Evolutionary conservation across 2,797 vertebrate species (phyloP), one percentile per base, ranked within the genome.

Genomic region (Pseudomugil gertrudae): DNA sequence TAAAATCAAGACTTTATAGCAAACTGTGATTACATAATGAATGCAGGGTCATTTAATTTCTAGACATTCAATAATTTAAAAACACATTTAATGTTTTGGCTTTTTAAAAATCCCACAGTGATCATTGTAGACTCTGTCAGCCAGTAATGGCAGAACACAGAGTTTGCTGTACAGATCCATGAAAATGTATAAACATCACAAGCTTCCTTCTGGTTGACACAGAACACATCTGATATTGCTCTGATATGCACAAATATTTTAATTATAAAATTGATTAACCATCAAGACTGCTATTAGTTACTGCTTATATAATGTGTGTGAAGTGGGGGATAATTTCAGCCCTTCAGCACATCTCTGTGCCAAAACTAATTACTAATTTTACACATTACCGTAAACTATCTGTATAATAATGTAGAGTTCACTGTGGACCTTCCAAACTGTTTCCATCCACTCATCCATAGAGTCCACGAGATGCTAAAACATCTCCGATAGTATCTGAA

Each of bases 111-210:
- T 21, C 40, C n/a, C 5, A 21, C 29, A 5, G 29, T 45, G 50
- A 36, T 19, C 47, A 35, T 62, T 8, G 57, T 65, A 11, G 50
- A 32, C 74, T 45, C 63, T 29, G 23, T 14, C 47, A 66, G 33
- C 17, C 5, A 52, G 26, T 48, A 67, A 27, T 76, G 51, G 61
- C 27, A 5, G 58, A 59, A 58, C 19, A 45, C 19, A 65, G 36
- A 65, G n/a, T n/a, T 51, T 15, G 24, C 24, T 26, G 48, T 14
- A 27, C 24, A 51, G 9, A 51, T 21, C 10, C 21, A 3, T 9
- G 48, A 51, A 11, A 7, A 15, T 17, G 13, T 26, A 51, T 27
- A 51, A 14, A 15, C 24, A 11, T 11, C 21, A 48, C 10, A 24
- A 24, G 21, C 9, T 21, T 21, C n/a, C 23, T 23, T 47, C 45